Percentiles rank a stretch among this genome's conserved stretches.
phyloP scores from a whole-genome alignment of 2,797 vertebrate species.

The Eulemur mongoz region DNA sequence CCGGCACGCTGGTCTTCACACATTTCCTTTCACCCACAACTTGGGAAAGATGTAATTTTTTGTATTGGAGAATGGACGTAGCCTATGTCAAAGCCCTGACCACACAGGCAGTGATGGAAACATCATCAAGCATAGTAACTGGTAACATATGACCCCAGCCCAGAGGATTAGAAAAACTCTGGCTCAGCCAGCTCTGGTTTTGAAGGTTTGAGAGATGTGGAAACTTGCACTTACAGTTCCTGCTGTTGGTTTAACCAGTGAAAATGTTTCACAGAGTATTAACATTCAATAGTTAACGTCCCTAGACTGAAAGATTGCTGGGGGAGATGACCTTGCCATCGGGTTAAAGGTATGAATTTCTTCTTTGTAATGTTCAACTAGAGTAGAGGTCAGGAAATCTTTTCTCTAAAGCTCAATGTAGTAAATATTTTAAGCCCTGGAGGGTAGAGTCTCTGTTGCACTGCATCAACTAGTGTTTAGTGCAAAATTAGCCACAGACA shows the following conservation, averaged over 20 bases:
- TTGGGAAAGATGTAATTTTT: background rate
- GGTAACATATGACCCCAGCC: background rate
- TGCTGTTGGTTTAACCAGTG: slow-evolving; percentile 60
- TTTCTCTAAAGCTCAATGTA: background rate
- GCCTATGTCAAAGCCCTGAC: background rate
- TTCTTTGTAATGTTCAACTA: slow-evolving; percentile 29
- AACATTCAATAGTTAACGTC: slow-evolving; percentile 47
- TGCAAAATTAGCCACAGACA: background rate
- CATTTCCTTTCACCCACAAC: background rate
- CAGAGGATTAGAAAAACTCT: background rate
- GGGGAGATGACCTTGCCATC: background rate
- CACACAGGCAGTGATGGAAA: background rate
- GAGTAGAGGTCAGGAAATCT: background rate
- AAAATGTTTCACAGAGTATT: slow-evolving; percentile 61
- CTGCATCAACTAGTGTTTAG: background rate
- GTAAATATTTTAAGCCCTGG: background rate
- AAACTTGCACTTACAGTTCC: background rate
- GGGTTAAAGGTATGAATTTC: slow-evolving; percentile 38
- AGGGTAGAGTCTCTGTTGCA: background rate
- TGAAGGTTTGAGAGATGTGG: background rate
- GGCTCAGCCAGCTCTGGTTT: background rate
- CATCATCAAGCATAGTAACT: background rate
- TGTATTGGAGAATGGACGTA: background rate
- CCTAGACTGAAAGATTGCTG: slow-evolving; percentile 57
- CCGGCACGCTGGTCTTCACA: background rate